Evolutionary conservation across 2,797 vertebrate genomes (phyloP), one percentile per base, ranked within the genome.

Genomic region (Myiothlypis chrysogaster): DNA sequence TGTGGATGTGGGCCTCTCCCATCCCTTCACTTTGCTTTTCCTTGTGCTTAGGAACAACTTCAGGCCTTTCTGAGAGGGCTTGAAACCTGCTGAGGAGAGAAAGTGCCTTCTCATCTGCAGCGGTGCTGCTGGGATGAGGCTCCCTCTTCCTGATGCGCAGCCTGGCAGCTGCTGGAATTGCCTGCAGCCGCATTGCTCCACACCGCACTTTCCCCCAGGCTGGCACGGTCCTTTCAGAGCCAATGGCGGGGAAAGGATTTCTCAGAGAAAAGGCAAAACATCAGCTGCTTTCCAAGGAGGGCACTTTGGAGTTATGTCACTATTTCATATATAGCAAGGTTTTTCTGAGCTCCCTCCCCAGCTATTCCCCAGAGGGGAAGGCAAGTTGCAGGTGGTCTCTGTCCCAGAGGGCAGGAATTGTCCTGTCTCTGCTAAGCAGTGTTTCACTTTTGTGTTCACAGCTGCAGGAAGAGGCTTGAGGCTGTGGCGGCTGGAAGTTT

Each of bases 41-140:
- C 63, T 69, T 0, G 0, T 0, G 1, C 56, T 32, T 7, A 19
- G 11, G 30, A 49, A 44, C 27, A 76, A 57, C 84, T 83, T 77
- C 35, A 25, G 76, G 75, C 88, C 83, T 94, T 72, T 63, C n/a
- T 0, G 3, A 24, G n/a, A 49, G 25, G 63, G 46, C 69, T 76
- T 80, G 87, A 87, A 91, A 32, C 23, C 39, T 52, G 50, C 68
- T n/a, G 59, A 92, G 65, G 69, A 64, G 23, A 66, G 81, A 95
- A 94, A 93, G 57, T 93, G 95, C 94, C 89, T 94, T 87, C 89
- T 95, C 95, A 96, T 97, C 61, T 4, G 23, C 57, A 10, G 73
- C 27, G 2, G 47, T n/a, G 79, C 81, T 25, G 87, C 89, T 82
- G 65, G 52, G 52, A 69, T 41, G 64, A 86, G 57, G 65, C 80